Percentiles rank a stretch among this genome's conserved stretches.
These are phyloP conservation scores for Pampusana beccarii DNA, from an alignment of 2,113 vertebrate genomes.

Conservation along the genomic window DNA sequence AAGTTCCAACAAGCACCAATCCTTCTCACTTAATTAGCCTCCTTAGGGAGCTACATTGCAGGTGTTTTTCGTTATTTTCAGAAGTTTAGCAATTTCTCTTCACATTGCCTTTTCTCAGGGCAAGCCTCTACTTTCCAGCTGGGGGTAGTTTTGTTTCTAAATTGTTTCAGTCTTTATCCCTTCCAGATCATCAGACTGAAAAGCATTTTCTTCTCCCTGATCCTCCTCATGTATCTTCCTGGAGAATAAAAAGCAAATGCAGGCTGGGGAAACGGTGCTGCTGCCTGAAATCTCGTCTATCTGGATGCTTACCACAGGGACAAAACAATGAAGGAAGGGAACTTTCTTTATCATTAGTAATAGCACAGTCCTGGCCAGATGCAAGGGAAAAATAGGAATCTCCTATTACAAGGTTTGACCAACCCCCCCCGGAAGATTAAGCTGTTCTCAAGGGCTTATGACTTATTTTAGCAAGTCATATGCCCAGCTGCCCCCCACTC, in stretches of 20 bases:
- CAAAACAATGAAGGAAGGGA: not conserved
- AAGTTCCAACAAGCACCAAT: slow-evolving; percentile 23
- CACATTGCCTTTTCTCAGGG: not conserved
- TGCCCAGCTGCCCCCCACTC: not conserved
- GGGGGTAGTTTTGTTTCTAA: slow-evolving; percentile 11
- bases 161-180: not conserved
- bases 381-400: not conserved
- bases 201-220: not conserved
- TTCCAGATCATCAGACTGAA: not conserved
- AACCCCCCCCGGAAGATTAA: not conserved
- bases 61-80: slow-evolving; percentile 42
- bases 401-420: not conserved
- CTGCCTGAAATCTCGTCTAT: not conserved
- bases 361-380: not conserved
- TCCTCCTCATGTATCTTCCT: not conserved
- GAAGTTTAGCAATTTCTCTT: slow-evolving; percentile 28
- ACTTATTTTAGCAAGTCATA: slow-evolving; percentile 39
- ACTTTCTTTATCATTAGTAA: not conserved
- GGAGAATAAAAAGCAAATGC: not conserved
- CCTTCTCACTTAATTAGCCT: slow-evolving; percentile 34
- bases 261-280: not conserved
- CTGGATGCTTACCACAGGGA: not conserved
- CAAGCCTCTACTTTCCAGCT: slow-evolving; percentile 40
- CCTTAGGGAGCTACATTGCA: not conserved
- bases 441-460: slow-evolving; percentile 24